phyloP scores from a whole-genome alignment of 2,888 invertebrate species.

The Drosophila austrosaltans region DNA sequence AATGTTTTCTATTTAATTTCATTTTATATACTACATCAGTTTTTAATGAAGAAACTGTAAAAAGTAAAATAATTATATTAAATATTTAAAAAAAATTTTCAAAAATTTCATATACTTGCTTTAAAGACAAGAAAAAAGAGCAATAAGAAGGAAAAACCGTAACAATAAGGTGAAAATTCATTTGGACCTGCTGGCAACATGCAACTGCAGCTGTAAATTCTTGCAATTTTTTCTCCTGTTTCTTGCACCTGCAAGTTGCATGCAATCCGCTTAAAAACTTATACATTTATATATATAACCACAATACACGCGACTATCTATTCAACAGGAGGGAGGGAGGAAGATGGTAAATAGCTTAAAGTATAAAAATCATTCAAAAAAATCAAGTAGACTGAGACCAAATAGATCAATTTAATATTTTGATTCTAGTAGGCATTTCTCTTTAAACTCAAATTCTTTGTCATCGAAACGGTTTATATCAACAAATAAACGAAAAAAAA shows the following conservation, averaged over 20 bases:
- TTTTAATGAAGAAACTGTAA: not conserved
- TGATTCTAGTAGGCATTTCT: not conserved
- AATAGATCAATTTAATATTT: not conserved
- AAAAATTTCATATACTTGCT: too few species aligned
- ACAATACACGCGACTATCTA: constrained; percentile 9
- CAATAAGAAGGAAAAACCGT: not conserved
- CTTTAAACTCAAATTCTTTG: not conserved
- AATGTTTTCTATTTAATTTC: too few species aligned
- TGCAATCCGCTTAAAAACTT: constrained; percentile 9
- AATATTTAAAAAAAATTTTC: too few species aligned
- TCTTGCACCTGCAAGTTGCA: constrained; percentile 9
- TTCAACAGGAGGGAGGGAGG: not conserved
- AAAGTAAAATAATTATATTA: too few species aligned
- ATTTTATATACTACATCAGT: too few species aligned
- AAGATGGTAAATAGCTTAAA: too few species aligned
- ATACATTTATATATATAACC: constrained; percentile 1
- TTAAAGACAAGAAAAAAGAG: too few species aligned
- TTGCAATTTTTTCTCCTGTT: not conserved
- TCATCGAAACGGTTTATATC: not conserved
- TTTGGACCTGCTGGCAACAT: not conserved
- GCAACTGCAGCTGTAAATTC: not conserved
- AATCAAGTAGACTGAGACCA: too few species aligned
- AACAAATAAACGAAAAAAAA: not conserved
- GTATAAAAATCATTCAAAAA: too few species aligned
- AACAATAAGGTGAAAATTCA: not conserved